Percentiles rank a stretch among this genome's conserved stretches.
phyloP scores from a whole-genome alignment of 1,140 invertebrate species.

The Pseudobourletiella spinata region DNA sequence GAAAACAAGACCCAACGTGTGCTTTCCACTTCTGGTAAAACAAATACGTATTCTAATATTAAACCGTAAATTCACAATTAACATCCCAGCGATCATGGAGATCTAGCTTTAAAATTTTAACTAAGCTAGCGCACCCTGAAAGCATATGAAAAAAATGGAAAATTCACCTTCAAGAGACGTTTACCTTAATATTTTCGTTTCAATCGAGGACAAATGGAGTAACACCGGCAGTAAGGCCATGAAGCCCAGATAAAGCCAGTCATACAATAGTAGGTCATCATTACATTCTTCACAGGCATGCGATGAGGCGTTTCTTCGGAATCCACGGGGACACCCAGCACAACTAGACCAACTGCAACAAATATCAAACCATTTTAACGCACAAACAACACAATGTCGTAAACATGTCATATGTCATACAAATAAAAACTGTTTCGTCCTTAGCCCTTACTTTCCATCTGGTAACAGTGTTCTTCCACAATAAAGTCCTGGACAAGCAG shows the following conservation, averaged over 20 bases:
- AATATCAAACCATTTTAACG: too few relatives aligned
- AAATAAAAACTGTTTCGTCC: too few relatives aligned
- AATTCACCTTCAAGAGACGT: slow-evolving; percentile 26
- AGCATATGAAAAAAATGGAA: too few relatives aligned
- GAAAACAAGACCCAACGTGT: slow-evolving; percentile 59
- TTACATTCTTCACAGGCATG: slow-evolving; percentile 68
- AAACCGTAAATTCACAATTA: too few relatives aligned
- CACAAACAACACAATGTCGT: slow-evolving; percentile 12
- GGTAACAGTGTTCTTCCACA: slow-evolving; percentile 61
- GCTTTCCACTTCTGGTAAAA: slow-evolving; percentile 55
- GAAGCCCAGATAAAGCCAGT: slow-evolving; percentile 88
- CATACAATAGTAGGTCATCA: slow-evolving; percentile 70
- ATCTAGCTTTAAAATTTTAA: too few relatives aligned
- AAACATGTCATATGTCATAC: too few relatives aligned
- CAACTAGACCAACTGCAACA: slow-evolving; percentile 55
- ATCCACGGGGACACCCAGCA: slow-evolving; percentile 78
- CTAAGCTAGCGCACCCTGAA: too few relatives aligned
- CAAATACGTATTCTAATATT: too few relatives aligned
- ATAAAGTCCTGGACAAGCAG: slow-evolving; percentile 69
- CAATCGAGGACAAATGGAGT: slow-evolving; percentile 85
- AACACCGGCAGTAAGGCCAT: slow-evolving; percentile 77
- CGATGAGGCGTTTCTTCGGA: slow-evolving; percentile 50
- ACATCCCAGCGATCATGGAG: too few relatives aligned
- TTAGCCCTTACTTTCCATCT: slow-evolving; percentile 51
- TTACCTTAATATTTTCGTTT: slow-evolving; percentile 65